These are phyloP conservation scores for Amorpha juglandis DNA, from an alignment of 2,888 invertebrate species.

Conservation along the genomic window DNA sequence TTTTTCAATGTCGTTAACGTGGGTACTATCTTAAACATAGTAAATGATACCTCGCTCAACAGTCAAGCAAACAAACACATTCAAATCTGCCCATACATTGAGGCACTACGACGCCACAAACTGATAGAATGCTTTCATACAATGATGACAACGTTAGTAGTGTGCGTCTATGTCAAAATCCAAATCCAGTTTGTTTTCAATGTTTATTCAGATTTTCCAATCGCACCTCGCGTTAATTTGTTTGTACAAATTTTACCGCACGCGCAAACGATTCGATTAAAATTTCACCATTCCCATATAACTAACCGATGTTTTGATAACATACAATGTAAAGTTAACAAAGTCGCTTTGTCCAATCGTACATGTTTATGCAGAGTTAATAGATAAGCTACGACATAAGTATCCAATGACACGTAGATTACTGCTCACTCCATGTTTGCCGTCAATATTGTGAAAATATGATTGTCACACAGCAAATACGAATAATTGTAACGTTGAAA, in stretches of 20 bases:
- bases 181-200: slow-evolving; percentile 60
- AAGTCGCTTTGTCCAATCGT: slow-evolving; percentile 34
- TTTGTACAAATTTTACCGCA: slow-evolving; percentile 70
- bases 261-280: slow-evolving; percentile 69
- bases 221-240: slow-evolving; percentile 74
- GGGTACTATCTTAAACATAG: too few species aligned
- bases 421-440: slow-evolving; percentile 36
- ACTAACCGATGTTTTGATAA: slow-evolving; percentile 46
- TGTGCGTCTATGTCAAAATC: slow-evolving; percentile 48
- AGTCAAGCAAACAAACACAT: too few species aligned
- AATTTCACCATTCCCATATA: slow-evolving; percentile 61
- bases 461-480: slow-evolving; percentile 53
- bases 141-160: not conserved
- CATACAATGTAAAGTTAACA: slow-evolving; percentile 46
- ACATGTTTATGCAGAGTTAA: slow-evolving; percentile 38
- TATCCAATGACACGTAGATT: slow-evolving; percentile 34
- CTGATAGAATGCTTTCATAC: not conserved
- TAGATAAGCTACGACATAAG: slow-evolving; percentile 33
- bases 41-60: too few species aligned
- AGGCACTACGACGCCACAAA: too few species aligned
- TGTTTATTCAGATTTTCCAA: slow-evolving; percentile 74
- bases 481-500: slow-evolving; percentile 64
- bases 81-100: too few species aligned
- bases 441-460: slow-evolving; percentile 47
- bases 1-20: too few species aligned